Base-by-base conservation (phyloP, 2,113 vertebrate genomes). In the Eubucco bourcierii region DNA sequence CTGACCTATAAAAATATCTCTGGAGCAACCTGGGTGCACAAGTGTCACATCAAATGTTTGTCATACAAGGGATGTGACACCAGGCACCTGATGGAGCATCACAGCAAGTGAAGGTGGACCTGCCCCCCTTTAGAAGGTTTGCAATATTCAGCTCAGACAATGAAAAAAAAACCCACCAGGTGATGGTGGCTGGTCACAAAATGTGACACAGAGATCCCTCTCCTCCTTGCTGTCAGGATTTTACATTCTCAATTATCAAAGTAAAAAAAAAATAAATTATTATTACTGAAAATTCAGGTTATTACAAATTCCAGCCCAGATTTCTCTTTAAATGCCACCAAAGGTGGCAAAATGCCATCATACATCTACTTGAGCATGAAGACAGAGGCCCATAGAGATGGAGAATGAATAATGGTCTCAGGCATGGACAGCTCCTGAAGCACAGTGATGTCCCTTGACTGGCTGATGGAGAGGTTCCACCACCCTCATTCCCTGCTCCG, bases 1-100 rank as follows among this genome's bases (percentile, higher is more conserved):
- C 70, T 95, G 96, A 95, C 95, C 96, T 96, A 95, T 96, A 94
- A 93, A 96, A 96, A 96, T 95, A 95, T 95, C 92, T 96, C 95
- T 39, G 88, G 95, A 95, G 94, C 95, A 96, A 94, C 93, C 96
- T 94, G 92, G 83, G 59, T 90, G 96, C 95, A 59, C 17, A 53
- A 83, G 95, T 95, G 95, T 94, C 95, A 96, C 94, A 91, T 96
- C 95, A 95, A 79, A 95, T 96, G 88, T 93, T 95, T 95, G 95
- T 96, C 95, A 95, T 11, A 59, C 90, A n/a, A 17, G 86, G 29
- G 56, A 61, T 65, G 95, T 95, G 95, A 84, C 92, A 95, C 66
- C 3, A 67, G 77, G 94, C 92, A 93, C 88, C 95, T 93, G 95
- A 29, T 33, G 70, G 90, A 83, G 65, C 90, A 87, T 12, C 47